These are phyloP conservation scores for Microchrysa polita DNA, from an alignment of 2,888 invertebrate species.

Conservation along the genomic window DNA sequence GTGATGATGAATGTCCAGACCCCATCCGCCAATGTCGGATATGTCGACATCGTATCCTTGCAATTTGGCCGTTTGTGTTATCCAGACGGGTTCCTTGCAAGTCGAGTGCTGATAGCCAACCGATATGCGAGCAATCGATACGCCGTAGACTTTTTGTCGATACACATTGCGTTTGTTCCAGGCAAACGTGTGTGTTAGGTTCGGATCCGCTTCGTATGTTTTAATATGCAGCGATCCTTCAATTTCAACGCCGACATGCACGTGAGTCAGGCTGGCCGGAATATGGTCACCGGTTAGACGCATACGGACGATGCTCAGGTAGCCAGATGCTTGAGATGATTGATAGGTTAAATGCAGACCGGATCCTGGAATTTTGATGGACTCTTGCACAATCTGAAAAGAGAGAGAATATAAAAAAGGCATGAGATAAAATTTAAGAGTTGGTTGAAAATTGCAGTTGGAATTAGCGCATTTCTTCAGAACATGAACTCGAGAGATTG, in stretches of 20 bases:
- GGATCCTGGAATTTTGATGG: slow-evolving; percentile 92
- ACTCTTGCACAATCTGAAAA: slow-evolving; percentile 92
- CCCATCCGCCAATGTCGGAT: slow-evolving; percentile 98
- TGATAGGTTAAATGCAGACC: slow-evolving; percentile 94
- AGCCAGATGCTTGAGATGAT: slow-evolving; percentile 93
- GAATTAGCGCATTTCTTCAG: no score
- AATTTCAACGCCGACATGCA: slow-evolving; percentile 91
- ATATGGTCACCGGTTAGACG: slow-evolving; percentile 83
- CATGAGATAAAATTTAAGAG: neutral
- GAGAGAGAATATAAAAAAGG: slow-evolving; percentile 41
- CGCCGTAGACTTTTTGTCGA: slow-evolving; percentile 93
- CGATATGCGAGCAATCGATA: slow-evolving; percentile 86
- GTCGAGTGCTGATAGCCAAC: slow-evolving; percentile 94
- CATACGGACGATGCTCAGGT: slow-evolving; percentile 91
- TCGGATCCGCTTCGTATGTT: slow-evolving; percentile 95
- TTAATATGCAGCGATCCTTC: slow-evolving; percentile 93
- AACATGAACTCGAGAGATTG: no score
- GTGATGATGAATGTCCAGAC: slow-evolving; percentile 96
- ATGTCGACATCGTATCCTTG: slow-evolving; percentile 97
- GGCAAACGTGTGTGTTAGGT: slow-evolving; percentile 93
- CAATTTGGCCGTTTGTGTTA: slow-evolving; percentile 90
- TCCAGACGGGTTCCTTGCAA: slow-evolving; percentile 91
- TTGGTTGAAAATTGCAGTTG: no score
- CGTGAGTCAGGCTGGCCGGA: slow-evolving; percentile 83
- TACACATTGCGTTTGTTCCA: slow-evolving; percentile 99